Conservation (phyloP, 2,888 invertebrate genomes). For the Habrosyne pyritoides region DNA sequence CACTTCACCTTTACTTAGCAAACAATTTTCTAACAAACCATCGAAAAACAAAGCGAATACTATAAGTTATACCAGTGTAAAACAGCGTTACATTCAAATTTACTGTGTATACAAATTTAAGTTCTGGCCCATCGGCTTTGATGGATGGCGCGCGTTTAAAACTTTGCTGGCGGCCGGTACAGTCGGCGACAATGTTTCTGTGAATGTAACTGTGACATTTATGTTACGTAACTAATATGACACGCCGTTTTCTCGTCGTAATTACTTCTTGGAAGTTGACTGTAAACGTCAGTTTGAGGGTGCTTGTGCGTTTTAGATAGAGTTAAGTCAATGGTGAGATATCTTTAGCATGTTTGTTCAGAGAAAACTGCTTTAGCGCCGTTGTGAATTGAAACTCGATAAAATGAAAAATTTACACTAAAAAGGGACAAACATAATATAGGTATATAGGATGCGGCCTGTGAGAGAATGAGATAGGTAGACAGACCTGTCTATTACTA, state of each 20-base stretch:
- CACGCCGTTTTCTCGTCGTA: neutral
- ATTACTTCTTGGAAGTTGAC: neutral
- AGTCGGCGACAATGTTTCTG: neutral
- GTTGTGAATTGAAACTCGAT: too few species aligned
- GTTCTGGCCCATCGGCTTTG: slow-evolving; percentile 25
- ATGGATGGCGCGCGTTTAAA: slow-evolving; percentile 23
- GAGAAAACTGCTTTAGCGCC: too few species aligned
- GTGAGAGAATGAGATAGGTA: too few species aligned
- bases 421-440: too few species aligned
- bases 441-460: too few species aligned
- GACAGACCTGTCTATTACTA: too few species aligned
- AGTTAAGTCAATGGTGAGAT: too few species aligned
- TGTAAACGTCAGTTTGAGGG: neutral
- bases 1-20: neutral
- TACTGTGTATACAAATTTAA: slow-evolving; percentile 33
- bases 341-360: too few species aligned
- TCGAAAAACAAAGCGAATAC: neutral
- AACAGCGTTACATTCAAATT: slow-evolving; percentile 19
- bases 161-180: slow-evolving; percentile 2
- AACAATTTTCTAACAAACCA: neutral
- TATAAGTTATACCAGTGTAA: neutral
- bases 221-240: neutral
- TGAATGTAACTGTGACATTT: neutral
- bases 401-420: too few species aligned
- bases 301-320: too few species aligned